phyloP scores from a whole-genome alignment of 1,140 invertebrate genomes.

The Drusus annulatus region DNA sequence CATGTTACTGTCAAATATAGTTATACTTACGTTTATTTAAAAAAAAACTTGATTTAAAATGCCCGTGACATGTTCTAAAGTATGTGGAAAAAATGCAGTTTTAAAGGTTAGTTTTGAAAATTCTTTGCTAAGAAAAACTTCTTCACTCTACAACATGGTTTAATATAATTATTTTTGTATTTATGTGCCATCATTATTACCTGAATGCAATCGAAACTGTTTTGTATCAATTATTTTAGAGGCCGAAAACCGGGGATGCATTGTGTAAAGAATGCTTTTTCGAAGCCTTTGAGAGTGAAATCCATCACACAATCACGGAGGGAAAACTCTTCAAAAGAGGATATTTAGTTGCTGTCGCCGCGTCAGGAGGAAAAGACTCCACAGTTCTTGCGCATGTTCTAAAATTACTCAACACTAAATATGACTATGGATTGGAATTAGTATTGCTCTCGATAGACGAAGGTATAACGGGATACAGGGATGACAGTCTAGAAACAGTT shows the following conservation, averaged over 20 bases:
- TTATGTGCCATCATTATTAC: no score
- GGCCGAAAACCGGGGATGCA: conserved; percentile 92
- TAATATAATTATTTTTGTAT: no score
- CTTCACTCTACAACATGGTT: no score
- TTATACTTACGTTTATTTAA: no score
- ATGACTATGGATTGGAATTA: conserved; percentile 93
- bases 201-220: no score
- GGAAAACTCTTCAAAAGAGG: conserved; percentile 90
- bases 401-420: conserved; percentile 92
- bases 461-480: conserved; percentile 98
- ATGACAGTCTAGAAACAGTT: conserved; percentile 98
- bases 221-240: conserved; percentile 70
- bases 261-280: conserved; percentile 98
- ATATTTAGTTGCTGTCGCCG: conserved; percentile 94
- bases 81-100: conserved; percentile 81
- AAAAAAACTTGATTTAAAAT: conserved; percentile 17
- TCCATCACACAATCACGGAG: conserved; percentile 93
- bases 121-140: conserved; percentile 8
- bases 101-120: conserved; percentile 74
- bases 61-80: conserved; percentile 72
- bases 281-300: conserved; percentile 94
- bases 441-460: conserved; percentile 98
- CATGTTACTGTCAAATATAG: no score
- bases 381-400: conserved; percentile 96
- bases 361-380: conserved; percentile 99